Evolutionary conservation across 2,113 vertebrate species (phyloP).

Genomic region (Ammospiza caudacuta): DNA sequence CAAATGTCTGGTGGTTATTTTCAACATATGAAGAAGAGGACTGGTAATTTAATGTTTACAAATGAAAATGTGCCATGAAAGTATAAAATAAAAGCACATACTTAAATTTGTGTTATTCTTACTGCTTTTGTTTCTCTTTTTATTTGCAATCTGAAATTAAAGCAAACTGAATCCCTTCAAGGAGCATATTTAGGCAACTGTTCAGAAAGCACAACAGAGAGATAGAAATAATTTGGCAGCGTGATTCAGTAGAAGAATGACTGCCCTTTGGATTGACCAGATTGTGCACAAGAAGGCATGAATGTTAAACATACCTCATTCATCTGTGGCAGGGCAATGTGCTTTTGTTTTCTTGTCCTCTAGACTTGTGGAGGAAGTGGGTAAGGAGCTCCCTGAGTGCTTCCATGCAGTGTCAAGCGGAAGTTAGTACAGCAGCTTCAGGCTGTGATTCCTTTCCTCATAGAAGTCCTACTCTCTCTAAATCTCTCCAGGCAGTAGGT

Average conservation of each 20-base stretch:
- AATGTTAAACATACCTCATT: background rate
- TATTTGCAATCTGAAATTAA: background rate
- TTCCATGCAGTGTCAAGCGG: background rate
- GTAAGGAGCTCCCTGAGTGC: background rate
- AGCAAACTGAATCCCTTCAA: background rate
- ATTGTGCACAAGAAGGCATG: background rate
- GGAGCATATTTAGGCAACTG: background rate
- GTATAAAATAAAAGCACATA: slow-evolving; percentile 66
- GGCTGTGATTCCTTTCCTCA: background rate
- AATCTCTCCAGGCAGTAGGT: background rate
- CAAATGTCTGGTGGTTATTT: slow-evolving; percentile 36
- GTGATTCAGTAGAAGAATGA: background rate
- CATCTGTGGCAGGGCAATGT: background rate
- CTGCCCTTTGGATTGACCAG: accelerated
- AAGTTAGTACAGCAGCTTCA: background rate
- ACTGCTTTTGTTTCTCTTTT: background rate
- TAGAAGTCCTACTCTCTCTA: background rate
- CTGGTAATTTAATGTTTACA: slow-evolving; percentile 50
- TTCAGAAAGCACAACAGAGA: background rate
- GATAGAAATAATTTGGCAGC: background rate
- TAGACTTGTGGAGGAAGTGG: background rate
- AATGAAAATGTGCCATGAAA: slow-evolving; percentile 41
- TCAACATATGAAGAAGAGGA: slow-evolving; percentile 14
- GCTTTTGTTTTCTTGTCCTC: background rate
- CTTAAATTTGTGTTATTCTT: background rate